Evolutionary conservation across 2,888 invertebrate genomes (phyloP), one percentile per base, ranked within the genome.

Genomic region (Campoplex nolae): DNA sequence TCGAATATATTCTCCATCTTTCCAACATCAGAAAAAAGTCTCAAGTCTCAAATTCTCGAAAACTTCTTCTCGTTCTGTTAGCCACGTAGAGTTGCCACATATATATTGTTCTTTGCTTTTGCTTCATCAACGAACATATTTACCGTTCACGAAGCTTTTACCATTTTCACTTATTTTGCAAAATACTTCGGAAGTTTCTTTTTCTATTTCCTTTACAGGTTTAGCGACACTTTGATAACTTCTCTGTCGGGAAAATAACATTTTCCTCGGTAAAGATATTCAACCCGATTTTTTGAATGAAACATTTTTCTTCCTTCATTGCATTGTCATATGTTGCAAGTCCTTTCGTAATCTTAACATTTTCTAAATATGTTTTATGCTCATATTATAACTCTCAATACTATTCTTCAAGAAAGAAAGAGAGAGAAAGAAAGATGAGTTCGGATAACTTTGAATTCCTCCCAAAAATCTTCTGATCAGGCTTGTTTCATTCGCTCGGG

Each of bases 181-280:
- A 76, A 73, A 81, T 76, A 45, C 45, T 75, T 81, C 8, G n/a
- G n/a, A 81, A 73, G 23, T 58, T 75, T 79, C 70, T 70, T 58
- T 18, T 38, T 35, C 3, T 35, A 51, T 35, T 73, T 42, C 7
- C 23, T 74, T 6, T 58, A 28, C 16, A 13, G 18, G 18, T 62
- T 56, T 42, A 16, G 3, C n/a, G 45, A 18, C n/a, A 23, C 23
- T 56, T 23, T 6, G 23, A 56, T 23, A 56, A 23, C 1, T 23
- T 23, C 56, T 54, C 23, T 23, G 23, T 23, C n/a, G 9, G 11
- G 8, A 23, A 56, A 56, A 56, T 56, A 56, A 16, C 51, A 51
- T 16, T 16, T 51, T 51, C 16, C 0, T 42, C 3, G 42, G 16
- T 2, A 16, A 51, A 16, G 18, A 51, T 51, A 51, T 18, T 42